Evolutionary conservation across 2,113 vertebrate species (phyloP).

Genomic region (Embiotoca jacksoni): DNA sequence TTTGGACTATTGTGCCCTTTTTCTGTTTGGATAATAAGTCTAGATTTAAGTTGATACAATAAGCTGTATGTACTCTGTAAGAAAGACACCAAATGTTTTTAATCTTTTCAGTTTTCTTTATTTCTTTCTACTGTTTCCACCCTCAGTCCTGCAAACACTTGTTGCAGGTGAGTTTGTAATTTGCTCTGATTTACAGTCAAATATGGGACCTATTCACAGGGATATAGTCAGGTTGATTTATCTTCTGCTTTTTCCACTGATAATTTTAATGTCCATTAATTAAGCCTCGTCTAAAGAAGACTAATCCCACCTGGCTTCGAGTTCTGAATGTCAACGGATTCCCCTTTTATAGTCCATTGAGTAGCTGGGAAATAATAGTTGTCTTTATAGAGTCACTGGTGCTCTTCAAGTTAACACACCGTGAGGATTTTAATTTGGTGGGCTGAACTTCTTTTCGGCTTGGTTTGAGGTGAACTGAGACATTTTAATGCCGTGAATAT

Average conservation of each 20-base stretch:
- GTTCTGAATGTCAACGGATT: constrained; percentile 41
- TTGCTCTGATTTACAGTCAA: constrained; percentile 30
- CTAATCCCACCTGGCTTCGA: constrained; percentile 39
- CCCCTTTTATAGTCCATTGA: constrained; percentile 18
- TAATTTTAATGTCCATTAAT: constrained; percentile 48
- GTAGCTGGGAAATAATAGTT: constrained; percentile 28
- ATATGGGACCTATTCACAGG: constrained; percentile 5
- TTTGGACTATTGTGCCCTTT: no score
- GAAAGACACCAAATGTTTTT: background rate
- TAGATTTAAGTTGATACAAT: no score
- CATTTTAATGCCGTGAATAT: constrained; percentile 5
- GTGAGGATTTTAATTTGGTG: constrained; percentile 48
- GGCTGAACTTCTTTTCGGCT: background rate
- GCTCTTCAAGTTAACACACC: constrained; percentile 18
- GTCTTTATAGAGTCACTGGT: constrained; percentile 21
- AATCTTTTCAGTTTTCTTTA: no score
- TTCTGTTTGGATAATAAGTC: no score
- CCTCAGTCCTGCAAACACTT: background rate
- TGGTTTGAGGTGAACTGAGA: constrained; percentile 25
- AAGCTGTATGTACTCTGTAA: background rate
- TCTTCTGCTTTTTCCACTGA: constrained; percentile 33
- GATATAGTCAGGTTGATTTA: constrained; percentile 45
- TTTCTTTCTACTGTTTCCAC: background rate
- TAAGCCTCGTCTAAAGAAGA: constrained; percentile 15
- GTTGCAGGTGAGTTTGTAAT: background rate